A percentile compares a stretch with the other conserved stretches of the same genome.
phyloP scores from a whole-genome alignment of 2,113 vertebrate species.

The Castor canadensis region DNA sequence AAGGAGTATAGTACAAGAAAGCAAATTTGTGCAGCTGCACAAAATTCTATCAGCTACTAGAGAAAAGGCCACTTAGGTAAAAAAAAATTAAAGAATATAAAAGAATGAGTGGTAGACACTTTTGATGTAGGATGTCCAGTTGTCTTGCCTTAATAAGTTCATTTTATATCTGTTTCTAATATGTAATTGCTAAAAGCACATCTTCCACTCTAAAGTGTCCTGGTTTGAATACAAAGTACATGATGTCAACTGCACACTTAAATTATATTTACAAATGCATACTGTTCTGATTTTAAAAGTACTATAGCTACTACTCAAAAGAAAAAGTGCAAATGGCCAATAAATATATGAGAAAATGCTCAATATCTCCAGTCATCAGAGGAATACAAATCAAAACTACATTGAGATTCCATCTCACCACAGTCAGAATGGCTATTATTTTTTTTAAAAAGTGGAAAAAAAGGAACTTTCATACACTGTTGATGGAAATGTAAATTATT shows the following conservation, averaged over 20 bases:
- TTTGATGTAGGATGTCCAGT: neutral
- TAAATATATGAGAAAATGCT: neutral
- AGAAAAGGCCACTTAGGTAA: neutral
- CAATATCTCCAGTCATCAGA: neutral
- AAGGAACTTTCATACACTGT: neutral
- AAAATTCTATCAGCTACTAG: conserved; percentile 3
- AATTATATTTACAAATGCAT: conserved; percentile 19
- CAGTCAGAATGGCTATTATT: neutral
- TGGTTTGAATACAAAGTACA: neutral
- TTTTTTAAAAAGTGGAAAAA: neutral
- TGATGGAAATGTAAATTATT: neutral
- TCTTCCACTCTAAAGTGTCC: neutral
- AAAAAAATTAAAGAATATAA: neutral
- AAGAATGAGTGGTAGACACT: neutral
- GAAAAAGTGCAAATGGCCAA: neutral
- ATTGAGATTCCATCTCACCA: neutral
- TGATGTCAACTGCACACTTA: neutral
- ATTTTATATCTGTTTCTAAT: neutral
- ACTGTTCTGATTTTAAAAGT: neutral
- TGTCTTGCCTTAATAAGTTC: neutral
- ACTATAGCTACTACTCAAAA: neutral
- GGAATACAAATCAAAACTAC: neutral
- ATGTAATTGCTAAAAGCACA: neutral
- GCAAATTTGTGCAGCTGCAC: neutral
- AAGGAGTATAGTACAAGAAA: neutral